phyloP scores from a whole-genome alignment of 1,140 invertebrate genomes.

The Oryzaephilus surinamensis region DNA sequence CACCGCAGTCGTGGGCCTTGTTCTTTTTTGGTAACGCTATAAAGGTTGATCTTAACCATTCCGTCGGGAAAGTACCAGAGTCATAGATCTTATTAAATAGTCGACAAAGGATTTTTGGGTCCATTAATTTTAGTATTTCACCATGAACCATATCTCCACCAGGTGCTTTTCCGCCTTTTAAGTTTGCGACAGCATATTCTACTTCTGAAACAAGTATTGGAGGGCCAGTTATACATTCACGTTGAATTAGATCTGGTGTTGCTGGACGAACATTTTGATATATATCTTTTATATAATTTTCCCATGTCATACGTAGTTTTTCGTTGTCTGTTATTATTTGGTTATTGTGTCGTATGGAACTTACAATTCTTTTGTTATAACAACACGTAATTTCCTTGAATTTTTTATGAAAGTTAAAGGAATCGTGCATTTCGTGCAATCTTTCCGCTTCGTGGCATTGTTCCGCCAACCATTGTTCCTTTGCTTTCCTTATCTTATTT shows the following conservation, averaged over 20 bases:
- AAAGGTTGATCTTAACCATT: neutral
- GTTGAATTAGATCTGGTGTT: no score
- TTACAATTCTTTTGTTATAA: no score
- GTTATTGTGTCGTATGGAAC: no score
- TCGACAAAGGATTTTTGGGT: neutral
- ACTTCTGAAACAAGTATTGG: neutral
- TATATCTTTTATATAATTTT: no score
- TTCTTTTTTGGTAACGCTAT: neutral
- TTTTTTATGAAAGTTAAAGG: conserved; percentile 1
- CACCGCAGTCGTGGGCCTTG: neutral
- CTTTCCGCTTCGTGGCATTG: neutral
- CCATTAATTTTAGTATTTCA: neutral
- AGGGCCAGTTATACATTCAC: neutral
- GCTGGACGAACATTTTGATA: no score
- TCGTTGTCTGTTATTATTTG: no score
- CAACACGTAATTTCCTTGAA: no score
- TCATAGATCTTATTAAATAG: no score
- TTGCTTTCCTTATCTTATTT: conserved; percentile 1
- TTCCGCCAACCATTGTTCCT: neutral
- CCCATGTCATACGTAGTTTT: no score
- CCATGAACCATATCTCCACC: neutral
- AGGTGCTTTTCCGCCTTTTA: neutral
- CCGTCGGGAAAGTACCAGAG: neutral
- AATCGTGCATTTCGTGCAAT: neutral
- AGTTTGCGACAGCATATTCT: neutral